Conservation (phyloP, 2,113 vertebrate genomes). For the Vombatus ursinus region DNA sequence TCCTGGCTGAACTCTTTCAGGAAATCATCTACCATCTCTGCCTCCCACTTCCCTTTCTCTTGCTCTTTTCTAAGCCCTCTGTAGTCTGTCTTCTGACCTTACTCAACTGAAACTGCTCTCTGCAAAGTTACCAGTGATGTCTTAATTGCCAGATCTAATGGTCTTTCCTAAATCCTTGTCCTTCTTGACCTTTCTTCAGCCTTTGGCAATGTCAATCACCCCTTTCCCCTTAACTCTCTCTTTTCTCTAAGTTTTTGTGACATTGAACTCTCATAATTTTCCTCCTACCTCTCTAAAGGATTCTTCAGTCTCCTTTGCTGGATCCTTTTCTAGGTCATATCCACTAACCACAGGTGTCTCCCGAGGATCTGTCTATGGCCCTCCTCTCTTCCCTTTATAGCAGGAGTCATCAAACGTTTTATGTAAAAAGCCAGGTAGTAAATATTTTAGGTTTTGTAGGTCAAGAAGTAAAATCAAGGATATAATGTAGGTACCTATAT, state of each 20-base stretch:
- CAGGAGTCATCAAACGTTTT: background rate
- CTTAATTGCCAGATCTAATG: background rate
- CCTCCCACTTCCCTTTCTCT: background rate
- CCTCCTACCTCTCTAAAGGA: background rate
- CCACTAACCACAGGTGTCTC: background rate
- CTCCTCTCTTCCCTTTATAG: no score
- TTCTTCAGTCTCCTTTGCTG: background rate
- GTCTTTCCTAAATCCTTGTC: background rate
- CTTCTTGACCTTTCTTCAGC: background rate
- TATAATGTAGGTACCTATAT: background rate
- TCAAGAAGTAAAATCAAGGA: background rate
- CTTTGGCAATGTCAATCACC: background rate
- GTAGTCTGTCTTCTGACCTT: background rate
- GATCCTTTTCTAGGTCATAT: no score
- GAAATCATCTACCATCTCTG: background rate
- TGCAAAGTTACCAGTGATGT: background rate
- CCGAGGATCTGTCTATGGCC: background rate
- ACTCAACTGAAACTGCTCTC: background rate
- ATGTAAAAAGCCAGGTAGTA: background rate
- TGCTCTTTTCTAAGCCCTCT: background rate
- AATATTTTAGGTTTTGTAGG: background rate
- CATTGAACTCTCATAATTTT: background rate
- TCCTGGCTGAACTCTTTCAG: background rate
- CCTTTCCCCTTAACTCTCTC: background rate
- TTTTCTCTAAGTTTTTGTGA: background rate